Conservation (phyloP, 2,888 invertebrate genomes). For the Apamea sordens region DNA sequence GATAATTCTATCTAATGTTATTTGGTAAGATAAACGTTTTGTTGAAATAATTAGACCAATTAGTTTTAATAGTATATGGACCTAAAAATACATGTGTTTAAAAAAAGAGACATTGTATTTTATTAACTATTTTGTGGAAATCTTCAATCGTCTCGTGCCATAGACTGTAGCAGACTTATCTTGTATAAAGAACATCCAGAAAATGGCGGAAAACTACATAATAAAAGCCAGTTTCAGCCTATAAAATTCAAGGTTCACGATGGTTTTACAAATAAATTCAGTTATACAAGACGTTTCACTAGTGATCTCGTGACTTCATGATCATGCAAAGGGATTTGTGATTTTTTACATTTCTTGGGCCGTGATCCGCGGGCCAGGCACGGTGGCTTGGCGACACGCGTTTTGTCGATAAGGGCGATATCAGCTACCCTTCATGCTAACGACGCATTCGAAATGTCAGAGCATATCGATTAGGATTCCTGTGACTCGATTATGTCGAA, state of each 20-base stretch:
- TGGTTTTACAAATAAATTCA: conserved; percentile 65
- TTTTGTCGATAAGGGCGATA: conserved; percentile 81
- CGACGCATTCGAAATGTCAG: conserved; percentile 52
- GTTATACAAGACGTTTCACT: conserved; percentile 67
- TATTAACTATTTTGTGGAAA: background rate
- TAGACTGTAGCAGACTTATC: background rate
- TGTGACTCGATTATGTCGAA: conserved; percentile 25
- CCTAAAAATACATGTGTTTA: background rate
- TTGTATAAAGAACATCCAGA: background rate
- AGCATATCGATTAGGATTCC: conserved; percentile 45
- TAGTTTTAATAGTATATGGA: conserved; percentile 2
- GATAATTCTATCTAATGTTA: background rate
- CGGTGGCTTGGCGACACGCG: conserved; percentile 75
- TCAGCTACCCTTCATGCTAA: conserved; percentile 69
- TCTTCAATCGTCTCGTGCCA: background rate
- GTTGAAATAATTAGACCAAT: conserved; percentile 19
- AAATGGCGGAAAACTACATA: conserved; percentile 19
- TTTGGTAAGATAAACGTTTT: conserved; percentile 19
- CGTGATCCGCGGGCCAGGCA: conserved; percentile 79
- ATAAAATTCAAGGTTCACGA: conserved; percentile 60
- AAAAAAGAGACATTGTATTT: background rate
- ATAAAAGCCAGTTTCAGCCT: conserved; percentile 24
- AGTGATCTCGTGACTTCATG: conserved; percentile 68
- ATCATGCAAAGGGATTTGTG: conserved; percentile 77
- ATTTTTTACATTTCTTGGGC: conserved; percentile 82